Evolutionary conservation across 2,888 invertebrate genomes (phyloP), one percentile per base, ranked within the genome.

Genomic region (Drosophila prostipennis): DNA sequence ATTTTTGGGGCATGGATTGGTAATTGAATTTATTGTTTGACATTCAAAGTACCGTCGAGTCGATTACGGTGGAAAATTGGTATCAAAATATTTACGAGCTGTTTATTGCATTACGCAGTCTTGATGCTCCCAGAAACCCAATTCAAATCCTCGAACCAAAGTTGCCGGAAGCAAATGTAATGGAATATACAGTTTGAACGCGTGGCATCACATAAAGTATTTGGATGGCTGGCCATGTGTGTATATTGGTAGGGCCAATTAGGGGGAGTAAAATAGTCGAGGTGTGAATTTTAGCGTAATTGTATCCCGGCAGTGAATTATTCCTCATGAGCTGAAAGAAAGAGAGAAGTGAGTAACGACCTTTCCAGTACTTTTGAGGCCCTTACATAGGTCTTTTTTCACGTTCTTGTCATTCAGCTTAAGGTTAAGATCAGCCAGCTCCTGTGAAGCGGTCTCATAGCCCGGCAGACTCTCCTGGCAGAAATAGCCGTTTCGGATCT

Each of bases 21-120:
- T 89, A 89, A 89, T 89, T 89, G 90, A 90, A 90, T 89, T 89
- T 89, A 90, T 88, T 85, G 85, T 88, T 90, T 90, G 90, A 89
- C 90, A 90, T 80, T 89, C 80, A 89, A 90, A 89, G 87, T 90
- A 89, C 80, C 82, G 79, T 89, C 87, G 81, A 90, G 84, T 89
- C 90, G 90, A 89, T 89, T 89, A 89, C 88, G 76, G 78, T 74
- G 83, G 76, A 86, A 87, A 89, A 89, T 89, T 87, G 87, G 89
- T 89, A 89, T 87, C 89, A 87, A 87, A 89, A 89, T 87, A 89
- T 87, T 87, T 87, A 87, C 87, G 87, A 89, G 79, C 87, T 81
- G 85, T 89, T 87, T 85, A 89, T 87, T 89, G 87, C 87, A 81
- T 89, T 89, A 78, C 77, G 76, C 64, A 67, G 68, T 87, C 73